A percentile compares a stretch with the other conserved stretches of the same genome.
phyloP scores from a whole-genome alignment of 2,113 vertebrate species.

The Scopus umbretta region DNA sequence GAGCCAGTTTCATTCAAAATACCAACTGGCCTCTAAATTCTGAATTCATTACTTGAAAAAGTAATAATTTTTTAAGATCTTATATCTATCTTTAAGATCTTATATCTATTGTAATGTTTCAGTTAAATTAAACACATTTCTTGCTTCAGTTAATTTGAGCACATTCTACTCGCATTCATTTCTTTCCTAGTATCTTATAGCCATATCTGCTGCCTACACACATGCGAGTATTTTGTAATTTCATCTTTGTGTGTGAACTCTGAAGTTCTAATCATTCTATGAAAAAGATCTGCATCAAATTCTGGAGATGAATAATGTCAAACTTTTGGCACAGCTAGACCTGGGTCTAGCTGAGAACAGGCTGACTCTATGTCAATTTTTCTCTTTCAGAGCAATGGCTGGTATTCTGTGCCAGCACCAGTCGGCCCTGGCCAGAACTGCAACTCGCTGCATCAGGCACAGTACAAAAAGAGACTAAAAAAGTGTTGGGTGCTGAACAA shows the following conservation, averaged over 20 bases:
- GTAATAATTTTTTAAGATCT: not conserved
- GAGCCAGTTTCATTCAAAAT: not conserved
- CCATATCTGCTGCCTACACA: not conserved
- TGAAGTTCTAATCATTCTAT: not conserved
- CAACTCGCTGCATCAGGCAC: not conserved
- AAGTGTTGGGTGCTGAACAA: not conserved
- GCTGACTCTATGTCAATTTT: not conserved
- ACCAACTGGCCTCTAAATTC: not conserved
- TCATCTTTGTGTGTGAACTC: not conserved
- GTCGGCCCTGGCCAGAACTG: not conserved
- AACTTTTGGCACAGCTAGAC: not conserved
- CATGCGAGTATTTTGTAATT: not conserved
- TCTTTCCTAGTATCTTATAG: not conserved
- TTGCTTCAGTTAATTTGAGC: not conserved
- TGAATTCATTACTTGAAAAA: not conserved
- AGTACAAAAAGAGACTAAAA: not conserved
- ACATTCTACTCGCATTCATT: not conserved
- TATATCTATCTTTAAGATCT: not conserved
- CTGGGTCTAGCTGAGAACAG: not conserved
- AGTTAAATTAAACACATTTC: not conserved
- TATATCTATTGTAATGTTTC: not conserved
- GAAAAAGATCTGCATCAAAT: not conserved
- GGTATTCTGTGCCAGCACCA: not conserved
- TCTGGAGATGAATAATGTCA: not conserved
- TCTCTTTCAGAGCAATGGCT: not conserved